A percentile compares a stretch with the other conserved stretches of the same genome.
These are phyloP conservation scores for Apodemia mormo DNA, from an alignment of 2,888 invertebrate species.

Conservation along the genomic window DNA sequence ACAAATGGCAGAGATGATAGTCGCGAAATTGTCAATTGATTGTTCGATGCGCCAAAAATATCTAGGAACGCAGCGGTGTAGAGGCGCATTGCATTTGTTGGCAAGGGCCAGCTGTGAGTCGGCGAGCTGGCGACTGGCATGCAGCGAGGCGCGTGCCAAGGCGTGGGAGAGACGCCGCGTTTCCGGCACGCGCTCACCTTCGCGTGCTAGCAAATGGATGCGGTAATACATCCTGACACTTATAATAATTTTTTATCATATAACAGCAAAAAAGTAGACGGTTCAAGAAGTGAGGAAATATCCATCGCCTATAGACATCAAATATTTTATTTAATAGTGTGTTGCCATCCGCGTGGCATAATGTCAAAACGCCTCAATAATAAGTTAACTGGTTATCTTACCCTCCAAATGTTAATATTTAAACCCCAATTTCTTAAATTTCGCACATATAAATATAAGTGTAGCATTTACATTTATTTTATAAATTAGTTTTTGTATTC, in stretches of 20 bases:
- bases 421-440: no score
- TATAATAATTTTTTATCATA: conserved; percentile 7
- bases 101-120: conserved; percentile 33
- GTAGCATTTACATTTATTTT: no score
- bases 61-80: conserved; percentile 31
- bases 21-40: conserved; percentile 1
- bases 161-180: conserved; percentile 67
- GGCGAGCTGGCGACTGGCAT: conserved; percentile 36
- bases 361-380: no score
- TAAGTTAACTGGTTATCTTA: no score
- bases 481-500: no score
- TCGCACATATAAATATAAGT: no score
- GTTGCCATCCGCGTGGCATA: no score
- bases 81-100: conserved; percentile 31
- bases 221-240: background rate
- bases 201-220: conserved; percentile 26
- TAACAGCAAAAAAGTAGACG: background rate
- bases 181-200: conserved; percentile 59
- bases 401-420: no score
- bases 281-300: background rate
- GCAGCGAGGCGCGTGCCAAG: conserved; percentile 58
- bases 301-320: no score
- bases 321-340: background rate
- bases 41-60: conserved; percentile 31
- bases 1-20: no score